Percentiles rank a stretch among this genome's conserved stretches.
phyloP scores from a whole-genome alignment of 2,888 invertebrate species.

The Amiota mariae region DNA sequence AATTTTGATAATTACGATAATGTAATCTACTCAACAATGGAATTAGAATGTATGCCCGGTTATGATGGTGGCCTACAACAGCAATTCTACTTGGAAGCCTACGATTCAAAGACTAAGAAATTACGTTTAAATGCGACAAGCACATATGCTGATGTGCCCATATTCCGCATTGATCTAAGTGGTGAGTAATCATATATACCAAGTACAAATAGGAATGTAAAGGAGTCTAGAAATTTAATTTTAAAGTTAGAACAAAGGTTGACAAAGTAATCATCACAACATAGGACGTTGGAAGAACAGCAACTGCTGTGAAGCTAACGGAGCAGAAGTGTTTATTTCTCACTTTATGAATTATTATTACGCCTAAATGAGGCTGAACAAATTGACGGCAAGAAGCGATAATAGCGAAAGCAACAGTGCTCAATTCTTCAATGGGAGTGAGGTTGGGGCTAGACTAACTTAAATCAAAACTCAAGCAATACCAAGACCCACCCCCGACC shows the following conservation, averaged over 20 bases:
- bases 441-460: too few relatives aligned
- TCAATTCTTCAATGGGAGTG: not conserved
- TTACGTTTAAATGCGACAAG: constrained; percentile 82
- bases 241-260: not conserved
- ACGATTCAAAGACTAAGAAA: constrained; percentile 83
- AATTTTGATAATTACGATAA: constrained; percentile 73
- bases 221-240: not conserved
- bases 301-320: constrained; percentile 5
- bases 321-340: constrained; percentile 43
- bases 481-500: not conserved
- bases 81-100: constrained; percentile 87
- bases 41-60: constrained; percentile 89
- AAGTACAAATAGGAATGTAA: not conserved
- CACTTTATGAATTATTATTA: constrained; percentile 60
- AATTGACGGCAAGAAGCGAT: constrained; percentile 3
- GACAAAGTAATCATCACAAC: not conserved
- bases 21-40: constrained; percentile 76
- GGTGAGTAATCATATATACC: constrained; percentile 59
- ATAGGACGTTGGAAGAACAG: not conserved
- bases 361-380: constrained; percentile 57
- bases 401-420: constrained; percentile 14
- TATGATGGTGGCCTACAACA: constrained; percentile 93
- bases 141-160: constrained; percentile 76
- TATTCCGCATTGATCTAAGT: constrained; percentile 76
- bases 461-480: too few relatives aligned